These are phyloP conservation scores for Toxotes chatareus DNA, from an alignment of 2,113 vertebrate species.

Conservation along the genomic window DNA sequence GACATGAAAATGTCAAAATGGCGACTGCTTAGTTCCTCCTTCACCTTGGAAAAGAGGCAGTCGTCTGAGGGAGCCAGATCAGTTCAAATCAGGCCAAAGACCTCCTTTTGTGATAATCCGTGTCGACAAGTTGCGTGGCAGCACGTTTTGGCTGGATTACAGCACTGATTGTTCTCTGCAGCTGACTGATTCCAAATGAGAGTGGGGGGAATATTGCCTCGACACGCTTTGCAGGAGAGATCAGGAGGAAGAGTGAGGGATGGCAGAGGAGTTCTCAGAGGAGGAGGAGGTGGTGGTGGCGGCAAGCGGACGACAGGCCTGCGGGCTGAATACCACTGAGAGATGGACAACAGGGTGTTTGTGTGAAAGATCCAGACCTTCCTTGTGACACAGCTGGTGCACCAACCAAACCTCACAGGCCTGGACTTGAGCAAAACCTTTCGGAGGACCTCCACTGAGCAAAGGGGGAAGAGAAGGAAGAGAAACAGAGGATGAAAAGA, in stretches of 20 bases:
- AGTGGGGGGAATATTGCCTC: neutral
- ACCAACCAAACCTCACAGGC: conserved; percentile 22
- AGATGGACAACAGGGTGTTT: neutral
- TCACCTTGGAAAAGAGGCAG: too few species aligned
- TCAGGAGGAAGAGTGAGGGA: neutral
- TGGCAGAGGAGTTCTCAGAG: neutral
- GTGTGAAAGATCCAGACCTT: neutral
- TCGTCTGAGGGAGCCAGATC: too few species aligned
- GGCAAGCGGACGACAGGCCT: conserved; percentile 9
- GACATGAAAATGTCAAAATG: neutral
- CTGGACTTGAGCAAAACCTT: conserved; percentile 39
- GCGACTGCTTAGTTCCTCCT: too few species aligned
- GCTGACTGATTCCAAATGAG: neutral
- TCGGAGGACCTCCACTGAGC: conserved; percentile 1
- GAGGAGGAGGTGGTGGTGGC: neutral
- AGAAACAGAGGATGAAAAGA: neutral
- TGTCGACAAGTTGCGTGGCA: neutral
- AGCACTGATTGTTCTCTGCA: neutral
- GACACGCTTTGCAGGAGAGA: neutral
- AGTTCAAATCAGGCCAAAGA: too few species aligned
- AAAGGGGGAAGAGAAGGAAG: neutral
- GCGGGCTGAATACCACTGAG: neutral
- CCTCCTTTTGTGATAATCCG: neutral
- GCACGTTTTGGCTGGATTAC: neutral
- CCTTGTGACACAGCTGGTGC: neutral